Percentiles rank a stretch among this genome's conserved stretches.
These are phyloP conservation scores for Greenwoodochromis staneri DNA, from an alignment of 2,113 vertebrate genomes.

Conservation along the genomic window DNA sequence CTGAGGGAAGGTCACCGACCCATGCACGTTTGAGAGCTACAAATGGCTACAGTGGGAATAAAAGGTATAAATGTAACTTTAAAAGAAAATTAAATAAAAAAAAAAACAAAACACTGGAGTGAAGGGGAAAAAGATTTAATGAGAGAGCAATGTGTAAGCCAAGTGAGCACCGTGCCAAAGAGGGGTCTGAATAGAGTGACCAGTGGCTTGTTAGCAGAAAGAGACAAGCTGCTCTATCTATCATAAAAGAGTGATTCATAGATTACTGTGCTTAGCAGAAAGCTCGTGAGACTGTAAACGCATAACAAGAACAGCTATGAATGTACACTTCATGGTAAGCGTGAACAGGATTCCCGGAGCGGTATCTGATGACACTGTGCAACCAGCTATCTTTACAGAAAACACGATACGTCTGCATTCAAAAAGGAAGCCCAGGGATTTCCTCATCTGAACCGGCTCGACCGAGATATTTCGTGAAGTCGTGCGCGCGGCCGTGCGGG, in stretches of 20 bases:
- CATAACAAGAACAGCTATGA: constrained; percentile 4
- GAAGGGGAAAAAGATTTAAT: not conserved
- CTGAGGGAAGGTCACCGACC: not conserved
- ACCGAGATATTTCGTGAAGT: not conserved
- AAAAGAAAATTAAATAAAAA: not conserved
- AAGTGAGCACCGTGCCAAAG: constrained; percentile 4
- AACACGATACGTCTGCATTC: not conserved
- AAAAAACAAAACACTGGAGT: not conserved
- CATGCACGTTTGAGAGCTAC: constrained; percentile 4
- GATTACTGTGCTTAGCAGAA: constrained; percentile 4
- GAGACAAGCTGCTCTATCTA: constrained; percentile 12
- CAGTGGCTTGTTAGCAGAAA: constrained; percentile 28
- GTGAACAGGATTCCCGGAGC: not conserved
- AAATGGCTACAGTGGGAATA: not conserved
- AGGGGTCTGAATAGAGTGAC: constrained; percentile 17
- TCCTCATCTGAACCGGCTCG: not conserved
- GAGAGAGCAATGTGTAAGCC: not conserved
- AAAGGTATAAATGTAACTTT: not conserved
- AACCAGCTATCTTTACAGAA: not conserved
- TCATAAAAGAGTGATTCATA: constrained; percentile 38
- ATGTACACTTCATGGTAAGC: not conserved
- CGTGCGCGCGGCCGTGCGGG: not conserved
- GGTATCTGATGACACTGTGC: not conserved
- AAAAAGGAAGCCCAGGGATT: not conserved
- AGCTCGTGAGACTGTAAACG: not conserved